phyloP scores from a whole-genome alignment of 2,888 invertebrate species.

The Eurytoma adleriae region DNA sequence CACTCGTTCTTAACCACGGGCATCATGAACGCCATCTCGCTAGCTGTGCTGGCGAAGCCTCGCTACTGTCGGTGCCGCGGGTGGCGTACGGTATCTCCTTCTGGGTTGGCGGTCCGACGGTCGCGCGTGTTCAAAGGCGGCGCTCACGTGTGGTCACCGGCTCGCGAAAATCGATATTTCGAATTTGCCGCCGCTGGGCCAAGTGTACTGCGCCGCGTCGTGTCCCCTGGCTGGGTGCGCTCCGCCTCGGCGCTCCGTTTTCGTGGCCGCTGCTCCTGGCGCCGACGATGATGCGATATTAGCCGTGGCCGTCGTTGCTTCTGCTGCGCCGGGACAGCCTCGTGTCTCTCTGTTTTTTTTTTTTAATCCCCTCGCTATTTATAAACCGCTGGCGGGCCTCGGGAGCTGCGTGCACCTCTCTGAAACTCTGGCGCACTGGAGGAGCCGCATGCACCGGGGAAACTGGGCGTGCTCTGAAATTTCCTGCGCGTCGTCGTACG shows the following conservation, averaged over 20 bases:
- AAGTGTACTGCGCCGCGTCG: background rate
- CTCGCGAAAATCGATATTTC: conserved; percentile 8
- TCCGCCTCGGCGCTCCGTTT: conserved; percentile 47
- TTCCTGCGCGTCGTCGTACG: background rate
- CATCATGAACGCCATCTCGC: conserved; percentile 96
- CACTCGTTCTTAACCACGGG: conserved; percentile 95
- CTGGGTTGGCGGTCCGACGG: background rate
- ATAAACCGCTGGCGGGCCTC: conserved; percentile 32
- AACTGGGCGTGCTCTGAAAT: background rate
- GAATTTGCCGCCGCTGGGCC: conserved; percentile 23
- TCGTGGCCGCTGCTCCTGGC: conserved; percentile 40
- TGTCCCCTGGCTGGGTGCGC: conserved; percentile 23
- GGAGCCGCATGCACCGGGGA: conserved; percentile 28
- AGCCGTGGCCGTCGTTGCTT: conserved; percentile 53
- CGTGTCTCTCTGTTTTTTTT: background rate
- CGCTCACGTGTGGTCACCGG: conserved; percentile 53
- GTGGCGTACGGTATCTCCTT: background rate
- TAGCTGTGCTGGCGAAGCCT: background rate
- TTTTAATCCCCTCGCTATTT: conserved; percentile 12
- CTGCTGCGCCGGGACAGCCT: conserved; percentile 13
- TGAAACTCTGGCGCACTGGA: conserved; percentile 23
- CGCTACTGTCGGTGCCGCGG: background rate
- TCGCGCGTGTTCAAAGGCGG: background rate
- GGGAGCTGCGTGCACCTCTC: background rate
- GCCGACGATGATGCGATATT: conserved; percentile 35